These are phyloP conservation scores for Centropus unirufus DNA, from an alignment of 2,113 vertebrate genomes.

Conservation along the genomic window DNA sequence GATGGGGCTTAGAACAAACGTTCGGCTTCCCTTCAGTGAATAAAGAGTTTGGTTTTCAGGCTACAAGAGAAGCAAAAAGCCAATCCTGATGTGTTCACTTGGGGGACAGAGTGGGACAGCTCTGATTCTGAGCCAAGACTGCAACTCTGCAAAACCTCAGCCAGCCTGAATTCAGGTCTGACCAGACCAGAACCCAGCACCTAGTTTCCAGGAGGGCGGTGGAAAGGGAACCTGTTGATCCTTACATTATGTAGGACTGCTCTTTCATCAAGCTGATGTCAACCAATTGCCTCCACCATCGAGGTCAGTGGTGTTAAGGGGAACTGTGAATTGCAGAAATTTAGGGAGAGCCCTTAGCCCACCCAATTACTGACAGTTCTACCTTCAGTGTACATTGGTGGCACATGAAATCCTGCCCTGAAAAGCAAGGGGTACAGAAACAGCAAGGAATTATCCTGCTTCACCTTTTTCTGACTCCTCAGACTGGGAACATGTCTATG, in stretches of 20 bases:
- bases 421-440: not conserved
- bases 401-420: not conserved
- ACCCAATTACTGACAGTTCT: not conserved
- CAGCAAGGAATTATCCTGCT: not conserved
- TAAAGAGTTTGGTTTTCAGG: not conserved
- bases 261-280: not conserved
- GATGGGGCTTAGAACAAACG: not conserved
- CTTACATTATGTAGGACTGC: not conserved
- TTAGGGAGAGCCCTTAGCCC: not conserved
- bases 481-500: not conserved
- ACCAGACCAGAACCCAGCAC: not conserved
- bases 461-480: not conserved
- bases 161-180: not conserved
- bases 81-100: fast-evolving
- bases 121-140: not conserved
- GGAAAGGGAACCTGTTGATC: not conserved
- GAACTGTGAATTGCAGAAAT: not conserved
- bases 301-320: not conserved
- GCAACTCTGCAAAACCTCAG: not conserved
- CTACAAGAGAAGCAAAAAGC: not conserved
- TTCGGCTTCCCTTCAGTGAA: constrained; percentile 38
- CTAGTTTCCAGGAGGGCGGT: fast-evolving
- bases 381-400: fast-evolving
- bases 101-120: not conserved
- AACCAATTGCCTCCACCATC: not conserved